Evolutionary conservation across 2,113 vertebrate genomes (phyloP).

Genomic region (Cranoglanis bouderius): DNA sequence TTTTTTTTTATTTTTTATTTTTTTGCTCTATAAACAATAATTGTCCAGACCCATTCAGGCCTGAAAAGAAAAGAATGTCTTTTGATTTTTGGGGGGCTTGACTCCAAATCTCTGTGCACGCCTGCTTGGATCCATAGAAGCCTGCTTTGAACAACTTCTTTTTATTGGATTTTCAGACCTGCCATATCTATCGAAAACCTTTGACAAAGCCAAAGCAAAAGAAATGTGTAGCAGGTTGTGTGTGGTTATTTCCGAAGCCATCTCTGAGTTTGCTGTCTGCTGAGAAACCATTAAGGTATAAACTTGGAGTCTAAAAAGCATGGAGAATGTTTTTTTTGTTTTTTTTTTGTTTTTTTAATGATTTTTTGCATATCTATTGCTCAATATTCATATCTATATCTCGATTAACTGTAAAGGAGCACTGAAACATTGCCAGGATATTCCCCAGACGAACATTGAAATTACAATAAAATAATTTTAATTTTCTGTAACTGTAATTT

Average conservation of each 20-base stretch:
- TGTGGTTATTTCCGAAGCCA: neutral
- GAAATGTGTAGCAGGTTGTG: neutral
- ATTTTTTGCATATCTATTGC: neutral
- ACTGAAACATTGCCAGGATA: neutral
- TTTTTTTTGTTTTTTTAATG: no score
- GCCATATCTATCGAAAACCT: neutral
- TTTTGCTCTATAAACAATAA: constrained; percentile 10
- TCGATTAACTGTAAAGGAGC: neutral
- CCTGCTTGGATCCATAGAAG: neutral
- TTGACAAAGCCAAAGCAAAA: constrained; percentile 6
- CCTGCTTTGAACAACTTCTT: neutral
- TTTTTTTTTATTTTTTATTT: neutral
- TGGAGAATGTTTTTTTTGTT: neutral
- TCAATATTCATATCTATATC: no score
- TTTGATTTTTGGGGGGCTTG: neutral
- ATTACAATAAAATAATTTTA: neutral
- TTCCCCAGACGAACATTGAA: neutral
- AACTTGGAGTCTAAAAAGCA: neutral
- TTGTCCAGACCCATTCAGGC: neutral
- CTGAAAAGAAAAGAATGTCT: neutral
- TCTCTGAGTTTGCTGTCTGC: neutral
- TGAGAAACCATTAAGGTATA: neutral
- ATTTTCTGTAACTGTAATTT: neutral
- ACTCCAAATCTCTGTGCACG: neutral
- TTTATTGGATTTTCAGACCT: neutral